Base-by-base conservation (phyloP, 2,113 vertebrate species). In the Monopterus albus region DNA sequence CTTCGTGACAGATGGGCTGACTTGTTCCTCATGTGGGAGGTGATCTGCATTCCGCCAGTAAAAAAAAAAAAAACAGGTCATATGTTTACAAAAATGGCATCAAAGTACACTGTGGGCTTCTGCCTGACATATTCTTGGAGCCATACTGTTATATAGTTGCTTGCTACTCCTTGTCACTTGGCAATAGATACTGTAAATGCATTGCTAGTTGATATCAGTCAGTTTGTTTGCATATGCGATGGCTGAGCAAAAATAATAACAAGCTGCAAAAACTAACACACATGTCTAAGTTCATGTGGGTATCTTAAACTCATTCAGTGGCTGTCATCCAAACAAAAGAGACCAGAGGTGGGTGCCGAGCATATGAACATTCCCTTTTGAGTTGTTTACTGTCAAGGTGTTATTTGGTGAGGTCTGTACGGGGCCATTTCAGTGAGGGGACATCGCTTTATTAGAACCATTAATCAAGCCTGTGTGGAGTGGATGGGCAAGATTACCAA, bases 371-470 rank as follows among this genome's bases (percentile, higher is more conserved):
- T 72, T 79, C 72, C 50, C 82, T 88, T 68, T 73, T 58, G 58
- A 72, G 82, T 78, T 85, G 79, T 90, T 89, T 85, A 59, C 66
- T 79, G 72, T 80, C 61, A 35, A 51, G 45, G 57, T 87, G 64
- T 87, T 87, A 86, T 87, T 90, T 87, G 74, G 67, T 63, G 51
- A 60, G 72, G 79, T 79, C 80, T 82, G 69, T 75, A 81, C 69
- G 75, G 78, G 80, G 78, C 74, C 17, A 21, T 82, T 86, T 78
- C 68, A 64, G 64, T 43, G 62, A 7, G 57, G 79, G 70, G 77
- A 70, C 50, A 75, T 89, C 76, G 78, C 83, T 89, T 91, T 86
- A 92, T 92, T 91, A 88, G 77, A 82, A 76, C 78, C 83, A 90
- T 90, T 90, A 87, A 91, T 89, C 88, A 89, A 72, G 72, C 76